Evolutionary conservation across 2,113 vertebrate species (phyloP), one percentile per base, ranked within the genome.

Genomic region (Baryphthengus martii): DNA sequence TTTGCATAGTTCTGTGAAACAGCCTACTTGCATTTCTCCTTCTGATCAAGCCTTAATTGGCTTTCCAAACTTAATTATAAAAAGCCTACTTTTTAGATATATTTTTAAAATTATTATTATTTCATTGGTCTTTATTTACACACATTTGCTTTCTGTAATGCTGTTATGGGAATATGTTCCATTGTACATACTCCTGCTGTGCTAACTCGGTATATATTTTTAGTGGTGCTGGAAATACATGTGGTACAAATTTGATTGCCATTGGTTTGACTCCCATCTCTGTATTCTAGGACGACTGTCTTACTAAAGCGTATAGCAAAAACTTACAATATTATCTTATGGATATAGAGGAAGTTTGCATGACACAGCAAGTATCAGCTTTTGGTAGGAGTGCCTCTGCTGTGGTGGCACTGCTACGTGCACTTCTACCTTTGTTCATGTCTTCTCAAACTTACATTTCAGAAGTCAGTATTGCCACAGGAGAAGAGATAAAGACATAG

Each of bases 21-120:
- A 94, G 61, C 78, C 79, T 94, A 53, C 67, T 94, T 91, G n/a
- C 28, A 42, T 93, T 90, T 91, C 73, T 83, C 44, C 28, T 72
- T 88, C 75, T 91, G 56, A 86, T 89, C 50, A 75, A 61, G 47
- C 44, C 58, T 91, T 84, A 93, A 90, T 85, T 94, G 67, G 20
- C 44, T 90, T 92, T 90, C 76, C 59, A 91, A 95, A 75, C 39
- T 76, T 77, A 53, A 35, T 75, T 77, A 29, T 44, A 84, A 92
- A 95, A 77, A 5, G 1, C 1, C 1, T 24, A 17, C 9, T 65
- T 4, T 70, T 91, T 55, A 5, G 31, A 1, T 28, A n/a, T n/a
- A n/a, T 26, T 31, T 47, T 14, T 33, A 29, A 14, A n/a, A 53
- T 28, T 33, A 40, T 29, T 29, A 39, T 39, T 7, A 24, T 62